Evolutionary conservation across 2,797 vertebrate genomes (phyloP).

Genomic region (Sitta carolinensis): DNA sequence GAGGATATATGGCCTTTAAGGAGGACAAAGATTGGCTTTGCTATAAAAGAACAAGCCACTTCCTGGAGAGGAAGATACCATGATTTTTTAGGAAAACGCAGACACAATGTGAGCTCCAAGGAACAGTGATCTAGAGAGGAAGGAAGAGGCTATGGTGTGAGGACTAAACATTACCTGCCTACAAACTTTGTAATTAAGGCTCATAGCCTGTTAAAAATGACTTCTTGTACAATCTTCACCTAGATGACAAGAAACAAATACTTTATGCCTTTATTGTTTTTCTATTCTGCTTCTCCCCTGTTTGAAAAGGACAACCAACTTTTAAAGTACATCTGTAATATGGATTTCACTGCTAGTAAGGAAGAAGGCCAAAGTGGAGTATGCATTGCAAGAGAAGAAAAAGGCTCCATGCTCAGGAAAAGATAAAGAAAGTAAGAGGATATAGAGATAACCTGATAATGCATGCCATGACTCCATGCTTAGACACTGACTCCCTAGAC

Average conservation of each 20-base stretch:
- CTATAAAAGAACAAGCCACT: conserved; percentile 62
- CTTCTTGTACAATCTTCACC: conserved; percentile 1
- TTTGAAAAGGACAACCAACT: neutral
- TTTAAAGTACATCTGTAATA: neutral
- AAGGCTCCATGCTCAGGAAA: neutral
- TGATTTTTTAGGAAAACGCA: conserved; percentile 60
- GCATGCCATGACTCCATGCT: neutral
- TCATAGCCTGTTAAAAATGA: conserved; percentile 22
- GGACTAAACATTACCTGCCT: conserved; percentile 45
- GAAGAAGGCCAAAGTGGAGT: neutral
- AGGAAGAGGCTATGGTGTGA: conserved; percentile 19
- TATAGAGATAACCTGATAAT: neutral
- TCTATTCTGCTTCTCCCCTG: neutral
- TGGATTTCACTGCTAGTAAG: neutral
- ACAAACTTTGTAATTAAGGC: conserved; percentile 14
- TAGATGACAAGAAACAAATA: conserved; percentile 11
- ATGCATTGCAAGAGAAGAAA: neutral
- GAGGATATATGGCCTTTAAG: conserved; percentile 58
- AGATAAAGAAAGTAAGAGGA: neutral
- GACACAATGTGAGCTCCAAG: conserved; percentile 50
- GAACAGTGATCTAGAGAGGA: conserved; percentile 35
- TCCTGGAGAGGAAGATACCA: conserved; percentile 58
- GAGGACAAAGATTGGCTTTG: conserved; percentile 59
- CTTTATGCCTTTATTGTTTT: conserved; percentile 17
- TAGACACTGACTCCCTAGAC: neutral